Conservation (phyloP, 1,140 invertebrate genomes). For the Psilanteris sp. region DNA sequence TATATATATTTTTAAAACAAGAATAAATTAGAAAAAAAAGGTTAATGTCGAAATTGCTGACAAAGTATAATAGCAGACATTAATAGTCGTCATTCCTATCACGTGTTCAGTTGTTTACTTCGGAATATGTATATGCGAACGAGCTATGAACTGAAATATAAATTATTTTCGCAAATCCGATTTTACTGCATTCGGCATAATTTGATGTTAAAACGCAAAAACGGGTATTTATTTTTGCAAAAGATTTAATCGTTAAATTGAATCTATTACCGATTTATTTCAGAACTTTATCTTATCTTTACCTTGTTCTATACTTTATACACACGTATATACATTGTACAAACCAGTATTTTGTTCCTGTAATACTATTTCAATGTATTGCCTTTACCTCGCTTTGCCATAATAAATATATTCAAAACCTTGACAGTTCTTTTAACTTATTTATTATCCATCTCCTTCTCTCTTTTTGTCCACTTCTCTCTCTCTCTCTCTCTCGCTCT, state of each 20-base stretch:
- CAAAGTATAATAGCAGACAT: too few relatives aligned
- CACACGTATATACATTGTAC: conserved; percentile 44
- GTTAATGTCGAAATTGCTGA: too few relatives aligned
- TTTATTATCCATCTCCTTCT: conserved; percentile 19
- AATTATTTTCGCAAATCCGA: conserved; percentile 36
- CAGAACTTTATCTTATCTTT: conserved; percentile 51
- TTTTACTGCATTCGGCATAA: too few relatives aligned
- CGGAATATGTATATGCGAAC: too few relatives aligned
- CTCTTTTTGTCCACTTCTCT: neutral
- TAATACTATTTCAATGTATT: conserved; percentile 41
- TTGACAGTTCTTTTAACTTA: conserved; percentile 52
- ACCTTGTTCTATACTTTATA: conserved; percentile 47
- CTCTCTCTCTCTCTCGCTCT: neutral
- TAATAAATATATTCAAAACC: conserved; percentile 54
- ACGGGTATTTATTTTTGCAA: too few relatives aligned
- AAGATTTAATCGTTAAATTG: conserved; percentile 31
- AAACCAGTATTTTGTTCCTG: conserved; percentile 52
- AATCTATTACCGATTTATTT: conserved; percentile 45
- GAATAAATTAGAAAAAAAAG: too few relatives aligned
- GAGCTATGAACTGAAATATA: too few relatives aligned
- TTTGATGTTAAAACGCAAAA: too few relatives aligned
- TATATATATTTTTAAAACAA: too few relatives aligned
- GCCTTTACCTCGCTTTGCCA: conserved; percentile 40
- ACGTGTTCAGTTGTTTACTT: too few relatives aligned
- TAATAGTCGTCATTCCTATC: too few relatives aligned